Evolutionary conservation across 2,888 invertebrate genomes (phyloP), one percentile per base, ranked within the genome.

Genomic region (Pherbina coryleti): DNA sequence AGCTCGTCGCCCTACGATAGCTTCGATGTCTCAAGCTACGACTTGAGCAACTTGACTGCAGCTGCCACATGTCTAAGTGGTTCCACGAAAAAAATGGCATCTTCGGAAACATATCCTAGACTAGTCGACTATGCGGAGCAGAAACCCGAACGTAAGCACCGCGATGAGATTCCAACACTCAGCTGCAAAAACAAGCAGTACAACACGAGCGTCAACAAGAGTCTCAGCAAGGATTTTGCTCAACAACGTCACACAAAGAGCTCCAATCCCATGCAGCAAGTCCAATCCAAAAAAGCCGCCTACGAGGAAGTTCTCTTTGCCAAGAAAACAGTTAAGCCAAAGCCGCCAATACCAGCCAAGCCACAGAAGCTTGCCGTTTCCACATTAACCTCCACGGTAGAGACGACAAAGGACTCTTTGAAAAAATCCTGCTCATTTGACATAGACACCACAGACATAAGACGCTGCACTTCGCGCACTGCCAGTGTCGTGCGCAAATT

Each of bases 11-110:
- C 77, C 31, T 86, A 87, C 78, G 87, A 88, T 88, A 86, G 91
- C 75, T 90, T 89, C 70, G 92, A 86, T 90, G 92, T 88, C 87
- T 86, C 80, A 79, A 86, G 86, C 78, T 89, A 88, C 78, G 88
- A 86, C 60, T 79, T 89, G 64, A 85, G 86, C 53, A 85, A 85
- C 34, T 83, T 87, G 22, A 82, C 80, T 28, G 73, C 81, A 22
- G 53, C 55, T 17, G 7, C 53, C 9, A 66, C 17, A 2, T 11
- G 25, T 5, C 3, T n/a, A 3, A 25, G 28, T 17, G 22, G 64
- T 17, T 14, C 25, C n/a, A n/a, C 34, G 28, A 85, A 84, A 74
- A 83, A 84, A 17, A 37, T 89, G 73, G 85, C 89, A 66, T 85
- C 81, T 51, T 89, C 89, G 0, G 88, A 88, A 76, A 88, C 89